Evolutionary conservation across 1,140 invertebrate genomes (phyloP).

Genomic region (Nylanderia fulva): DNA sequence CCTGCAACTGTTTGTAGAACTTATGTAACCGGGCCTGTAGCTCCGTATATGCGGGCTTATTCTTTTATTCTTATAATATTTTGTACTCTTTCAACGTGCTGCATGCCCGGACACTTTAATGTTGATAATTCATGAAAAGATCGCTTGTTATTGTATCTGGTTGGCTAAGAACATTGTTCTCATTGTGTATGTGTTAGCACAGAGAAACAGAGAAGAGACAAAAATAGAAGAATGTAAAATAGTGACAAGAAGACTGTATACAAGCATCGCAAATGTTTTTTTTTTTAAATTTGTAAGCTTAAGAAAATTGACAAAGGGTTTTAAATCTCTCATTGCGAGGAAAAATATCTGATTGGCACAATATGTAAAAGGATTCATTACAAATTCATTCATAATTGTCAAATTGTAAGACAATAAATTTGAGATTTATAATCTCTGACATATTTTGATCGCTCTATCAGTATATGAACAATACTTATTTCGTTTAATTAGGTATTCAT

Average conservation of each 20-base stretch:
- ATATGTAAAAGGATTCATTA: background rate
- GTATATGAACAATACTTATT: conserved; percentile 77
- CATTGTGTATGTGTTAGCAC: conserved; percentile 59
- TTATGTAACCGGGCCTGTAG: conserved; percentile 83
- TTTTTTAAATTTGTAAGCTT: conserved; percentile 51
- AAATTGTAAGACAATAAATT: conserved; percentile 35
- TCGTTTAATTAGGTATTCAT: conserved; percentile 74
- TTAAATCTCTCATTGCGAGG: conserved; percentile 38
- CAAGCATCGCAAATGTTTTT: conserved; percentile 49
- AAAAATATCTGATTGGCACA: conserved; percentile 43
- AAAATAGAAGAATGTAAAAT: conserved; percentile 69
- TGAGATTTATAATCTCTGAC: conserved; percentile 50
- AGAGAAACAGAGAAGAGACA: conserved; percentile 46
- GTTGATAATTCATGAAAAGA: conserved; percentile 74
- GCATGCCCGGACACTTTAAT: conserved; percentile 81
- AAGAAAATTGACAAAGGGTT: conserved; percentile 20
- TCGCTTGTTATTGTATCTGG: conserved; percentile 68
- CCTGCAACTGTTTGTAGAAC: conserved; percentile 76
- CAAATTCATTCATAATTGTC: conserved; percentile 25
- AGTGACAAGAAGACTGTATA: conserved; percentile 71
- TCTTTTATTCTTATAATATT: conserved; percentile 67
- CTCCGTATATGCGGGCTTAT: conserved; percentile 71
- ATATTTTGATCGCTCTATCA: conserved; percentile 62
- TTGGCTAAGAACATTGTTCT: conserved; percentile 81
- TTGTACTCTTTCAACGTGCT: conserved; percentile 73